Evolutionary conservation across 2,797 vertebrate genomes (phyloP), one percentile per base, ranked within the genome.

Genomic region (Chaetodon trifasciatus): DNA sequence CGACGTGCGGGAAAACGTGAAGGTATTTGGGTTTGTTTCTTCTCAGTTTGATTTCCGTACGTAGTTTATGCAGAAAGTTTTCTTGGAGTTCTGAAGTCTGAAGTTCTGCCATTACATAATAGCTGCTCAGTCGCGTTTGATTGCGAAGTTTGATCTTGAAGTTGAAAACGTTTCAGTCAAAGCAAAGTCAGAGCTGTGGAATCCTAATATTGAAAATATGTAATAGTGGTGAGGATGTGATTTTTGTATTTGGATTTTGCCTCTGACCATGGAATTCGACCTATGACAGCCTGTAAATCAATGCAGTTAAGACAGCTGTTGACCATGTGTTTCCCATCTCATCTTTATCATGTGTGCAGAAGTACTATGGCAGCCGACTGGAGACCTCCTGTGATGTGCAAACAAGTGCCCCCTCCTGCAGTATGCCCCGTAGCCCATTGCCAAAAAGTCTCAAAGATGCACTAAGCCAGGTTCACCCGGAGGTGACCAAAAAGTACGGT

Each of bases 381-480:
- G 90, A 89, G 81, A 89, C 89, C 2, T 90, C 94, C 2, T 35
- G 56, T 52, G 95, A 94, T 69, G n/a, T 96, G 49, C 92, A 95
- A 52, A 95, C 95, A 5, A 94, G 85, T 52, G 96, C 92, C 1
- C 7, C 92, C 0, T 80, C 91, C 50, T 96, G 95, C 81, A 71
- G 65, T 58, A 15, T 83, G 32, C 23, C 84, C 5, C 35, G n/a
- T 44, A 16, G 63, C 16, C 64, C 68, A 0, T 0, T 85, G 40
- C 67, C 88, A 3, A 87, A n/a, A 46, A 92, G 84, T 23, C 91
- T 93, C 12, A 37, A 28, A 2, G 87, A 94, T 4, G 95, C 95
- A 11, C 78, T 96, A 28, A 86, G 46, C 75, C 90, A 86, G 66
- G 89, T 96, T 80, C 96, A 96, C 47, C 94, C 95, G 0, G 94